Base-by-base conservation (phyloP, 1,140 invertebrate genomes). In the Panagrolaimus sp. region DNA sequence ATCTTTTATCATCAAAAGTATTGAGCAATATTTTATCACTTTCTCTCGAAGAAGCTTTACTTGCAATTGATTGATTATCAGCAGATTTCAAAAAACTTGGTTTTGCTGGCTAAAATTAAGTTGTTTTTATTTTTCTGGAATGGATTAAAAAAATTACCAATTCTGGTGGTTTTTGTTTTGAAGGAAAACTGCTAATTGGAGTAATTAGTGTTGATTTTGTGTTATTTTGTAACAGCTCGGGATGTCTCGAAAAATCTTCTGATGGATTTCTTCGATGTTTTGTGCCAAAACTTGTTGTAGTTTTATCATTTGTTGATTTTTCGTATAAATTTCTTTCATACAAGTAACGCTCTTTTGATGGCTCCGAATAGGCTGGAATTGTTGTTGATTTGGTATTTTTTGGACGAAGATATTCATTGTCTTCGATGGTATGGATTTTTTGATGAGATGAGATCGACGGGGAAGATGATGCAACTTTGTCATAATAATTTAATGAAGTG, bases 281-380 rank as follows among this genome's bases (percentile, higher is more conserved):
- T 58, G 52, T 28, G 14, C 52, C 52, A 58, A 58, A 58, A 21
- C 52, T 58, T 14, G 52, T 58, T 21, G 52, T 58, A 21, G 52
- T 28, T 26, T 58, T 58, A 12, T 58, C 10, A 28, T 12, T 58
- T 28, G n/a, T 28, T 58, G 15, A 5, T 26, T 28, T 14, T 12
- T 28, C 52, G 5, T 58, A 21, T 7, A 38, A 12, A 21, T 28
- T 21, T 58, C 52, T 58, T 58, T 38, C 32, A 38, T 38, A 38
- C 7, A 38, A 38, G 7, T 38, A 38, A 7, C 32, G 32, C 7
- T 38, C 32, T 38, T 38, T 38, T 38, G 32, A 38, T 38, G 32
- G 32, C 32, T 38, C 32, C 7, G 32, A 38, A 38, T 38, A 38
- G 2, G 28, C 52, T 2, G 52, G 52, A 28, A 58, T 58, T 8